These are phyloP conservation scores for Dicerorhinus sumatrensis DNA, from an alignment of 2,113 vertebrate species.

Conservation along the genomic window DNA sequence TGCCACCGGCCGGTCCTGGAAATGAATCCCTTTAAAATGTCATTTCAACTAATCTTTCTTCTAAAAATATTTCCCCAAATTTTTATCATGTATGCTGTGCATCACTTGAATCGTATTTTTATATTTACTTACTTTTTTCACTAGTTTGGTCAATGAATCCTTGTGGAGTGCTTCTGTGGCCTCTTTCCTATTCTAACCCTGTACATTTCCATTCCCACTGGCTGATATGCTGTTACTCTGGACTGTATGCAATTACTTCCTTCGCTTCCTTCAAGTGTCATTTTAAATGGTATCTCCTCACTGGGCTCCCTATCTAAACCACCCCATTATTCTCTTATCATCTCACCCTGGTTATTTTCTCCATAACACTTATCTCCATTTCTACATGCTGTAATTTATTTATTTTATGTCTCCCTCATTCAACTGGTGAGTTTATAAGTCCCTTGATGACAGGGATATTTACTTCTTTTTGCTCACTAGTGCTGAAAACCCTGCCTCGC, in stretches of 20 bases:
- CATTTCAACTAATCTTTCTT: not conserved
- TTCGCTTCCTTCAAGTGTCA: not conserved
- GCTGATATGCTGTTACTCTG: accelerated
- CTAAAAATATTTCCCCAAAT: not conserved
- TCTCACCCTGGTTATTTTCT: not conserved
- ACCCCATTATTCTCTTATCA: accelerated
- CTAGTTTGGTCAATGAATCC: not conserved
- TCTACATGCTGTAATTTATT: not conserved
- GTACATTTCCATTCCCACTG: accelerated
- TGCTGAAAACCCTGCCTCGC: not conserved
- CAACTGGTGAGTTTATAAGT: not conserved
- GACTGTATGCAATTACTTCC: too few relatives aligned
- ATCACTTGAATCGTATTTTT: not conserved
- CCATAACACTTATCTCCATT: not conserved
- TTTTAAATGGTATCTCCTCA: accelerated
- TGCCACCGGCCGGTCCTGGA: too few relatives aligned
- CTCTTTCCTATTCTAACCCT: not conserved
- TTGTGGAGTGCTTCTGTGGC: too few relatives aligned
- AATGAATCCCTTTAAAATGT: not conserved
- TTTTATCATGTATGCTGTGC: not conserved
- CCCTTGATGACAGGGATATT: not conserved
- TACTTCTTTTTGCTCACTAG: not conserved
- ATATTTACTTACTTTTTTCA: not conserved
- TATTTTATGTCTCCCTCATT: not conserved
- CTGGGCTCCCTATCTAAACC: not conserved